phyloP scores from a whole-genome alignment of 2,888 invertebrate genomes.

The Phanerotoma sp. region DNA sequence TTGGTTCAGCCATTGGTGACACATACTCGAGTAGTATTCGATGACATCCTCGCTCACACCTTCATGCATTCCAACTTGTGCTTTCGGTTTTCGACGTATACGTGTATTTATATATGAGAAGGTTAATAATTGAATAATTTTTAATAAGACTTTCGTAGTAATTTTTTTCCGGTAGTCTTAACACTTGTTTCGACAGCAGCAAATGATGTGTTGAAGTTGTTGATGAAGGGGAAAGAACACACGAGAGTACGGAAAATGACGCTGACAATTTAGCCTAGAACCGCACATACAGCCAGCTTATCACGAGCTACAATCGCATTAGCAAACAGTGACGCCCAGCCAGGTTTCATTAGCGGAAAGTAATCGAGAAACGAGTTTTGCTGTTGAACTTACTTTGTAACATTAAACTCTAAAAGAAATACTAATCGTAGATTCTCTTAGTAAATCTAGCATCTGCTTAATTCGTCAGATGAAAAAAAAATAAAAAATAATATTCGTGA shows the following conservation, averaged over 20 bases:
- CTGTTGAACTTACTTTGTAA: too few relatives aligned
- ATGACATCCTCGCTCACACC: slow-evolving; percentile 28
- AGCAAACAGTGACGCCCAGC: slow-evolving; percentile 52
- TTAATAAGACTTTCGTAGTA: background rate
- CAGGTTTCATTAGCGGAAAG: slow-evolving; percentile 55
- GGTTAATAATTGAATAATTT: background rate
- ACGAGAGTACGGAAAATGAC: slow-evolving; percentile 37
- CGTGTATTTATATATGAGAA: background rate
- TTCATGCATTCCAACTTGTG: slow-evolving; percentile 3
- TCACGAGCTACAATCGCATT: slow-evolving; percentile 48
- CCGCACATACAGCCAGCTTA: slow-evolving; percentile 5
- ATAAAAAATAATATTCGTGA: background rate
- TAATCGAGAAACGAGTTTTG: slow-evolving; percentile 35
- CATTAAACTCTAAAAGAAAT: too few relatives aligned
- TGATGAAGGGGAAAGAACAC: background rate
- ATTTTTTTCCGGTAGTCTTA: background rate
- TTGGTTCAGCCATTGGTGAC: slow-evolving; percentile 21
- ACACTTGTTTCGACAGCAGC: background rate
- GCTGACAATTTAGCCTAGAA: slow-evolving; percentile 45
- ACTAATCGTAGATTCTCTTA: too few relatives aligned
- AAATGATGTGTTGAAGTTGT: slow-evolving; percentile 1
- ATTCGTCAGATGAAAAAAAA: background rate
- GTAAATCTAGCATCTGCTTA: too few relatives aligned
- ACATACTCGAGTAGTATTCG: slow-evolving; percentile 17
- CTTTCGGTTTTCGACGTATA: background rate